Percentiles rank a stretch among this genome's conserved stretches.
These are phyloP conservation scores for Nomada fucata DNA, from an alignment of 2,888 invertebrate genomes.

Conservation along the genomic window DNA sequence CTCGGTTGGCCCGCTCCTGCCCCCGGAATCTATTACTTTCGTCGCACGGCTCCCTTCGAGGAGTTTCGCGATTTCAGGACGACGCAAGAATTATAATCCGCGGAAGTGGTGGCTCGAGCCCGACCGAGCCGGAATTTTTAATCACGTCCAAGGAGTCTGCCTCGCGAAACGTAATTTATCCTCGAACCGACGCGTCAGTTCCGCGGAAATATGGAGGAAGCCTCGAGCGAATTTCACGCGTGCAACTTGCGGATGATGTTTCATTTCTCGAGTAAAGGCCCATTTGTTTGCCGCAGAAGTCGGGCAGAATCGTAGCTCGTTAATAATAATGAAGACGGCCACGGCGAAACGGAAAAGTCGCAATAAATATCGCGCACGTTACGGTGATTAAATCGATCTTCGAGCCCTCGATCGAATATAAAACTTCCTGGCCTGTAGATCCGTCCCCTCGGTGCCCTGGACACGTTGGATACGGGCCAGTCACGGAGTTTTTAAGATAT, in stretches of 20 bases:
- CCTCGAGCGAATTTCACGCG: no score
- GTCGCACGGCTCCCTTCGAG: constrained; percentile 54
- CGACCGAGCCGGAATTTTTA: constrained; percentile 15
- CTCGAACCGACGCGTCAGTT: not conserved
- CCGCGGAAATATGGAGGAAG: no score
- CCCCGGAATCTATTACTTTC: constrained; percentile 61
- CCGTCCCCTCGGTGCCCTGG: constrained; percentile 52
- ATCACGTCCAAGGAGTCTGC: not conserved
- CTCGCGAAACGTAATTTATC: not conserved
- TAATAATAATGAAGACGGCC: no score
- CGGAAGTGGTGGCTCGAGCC: constrained; percentile 14
- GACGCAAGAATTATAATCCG: constrained; percentile 49
- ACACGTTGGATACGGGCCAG: constrained; percentile 78
- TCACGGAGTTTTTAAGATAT: constrained; percentile 81
- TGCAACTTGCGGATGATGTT: no score
- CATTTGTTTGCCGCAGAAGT: no score
- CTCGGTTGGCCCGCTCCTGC: constrained; percentile 48
- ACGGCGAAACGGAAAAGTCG: no score
- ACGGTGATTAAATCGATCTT: no score
- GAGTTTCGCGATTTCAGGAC: constrained; percentile 54
- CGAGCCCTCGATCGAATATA: not conserved
- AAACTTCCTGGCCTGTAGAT: constrained; percentile 3
- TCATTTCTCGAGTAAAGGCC: no score
- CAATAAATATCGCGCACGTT: no score
- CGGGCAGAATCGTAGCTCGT: no score